A percentile compares a stretch with the other conserved stretches of the same genome.
Conservation (phyloP, 2,888 invertebrate genomes). For the Nomada lathburiana region DNA sequence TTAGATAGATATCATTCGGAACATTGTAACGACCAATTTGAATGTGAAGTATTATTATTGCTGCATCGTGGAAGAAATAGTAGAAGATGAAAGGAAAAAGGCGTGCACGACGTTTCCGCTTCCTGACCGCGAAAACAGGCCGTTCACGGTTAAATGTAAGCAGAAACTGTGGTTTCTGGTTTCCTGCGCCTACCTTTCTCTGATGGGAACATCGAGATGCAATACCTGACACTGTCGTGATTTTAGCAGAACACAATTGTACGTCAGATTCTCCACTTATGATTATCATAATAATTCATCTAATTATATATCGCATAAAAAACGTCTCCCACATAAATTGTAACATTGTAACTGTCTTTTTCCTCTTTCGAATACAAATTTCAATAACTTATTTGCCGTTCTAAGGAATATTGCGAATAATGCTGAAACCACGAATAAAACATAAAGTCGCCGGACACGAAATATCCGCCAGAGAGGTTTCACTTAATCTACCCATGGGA, state of each 20-base stretch:
- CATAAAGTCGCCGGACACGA: not conserved
- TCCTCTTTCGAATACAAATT: no score
- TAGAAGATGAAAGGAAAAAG: conserved; percentile 11
- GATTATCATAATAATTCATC: not conserved
- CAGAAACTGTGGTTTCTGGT: conserved; percentile 63
- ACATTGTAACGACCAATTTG: not conserved
- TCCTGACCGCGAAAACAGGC: conserved; percentile 56
- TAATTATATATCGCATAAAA: not conserved
- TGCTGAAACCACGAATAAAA: not conserved
- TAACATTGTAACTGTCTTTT: not conserved
- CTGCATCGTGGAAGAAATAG: conserved; percentile 19
- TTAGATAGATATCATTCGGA: not conserved
- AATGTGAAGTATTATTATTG: not conserved
- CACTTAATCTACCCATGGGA: conserved; percentile 50
- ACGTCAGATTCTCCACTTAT: not conserved
- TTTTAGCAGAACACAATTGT: conserved; percentile 13
- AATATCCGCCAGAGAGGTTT: conserved; percentile 34
- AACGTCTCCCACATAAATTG: not conserved
- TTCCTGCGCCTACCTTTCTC: conserved; percentile 36
- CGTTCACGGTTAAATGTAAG: conserved; percentile 54
- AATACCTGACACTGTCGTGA: conserved; percentile 22
- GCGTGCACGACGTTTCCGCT: conserved; percentile 36
- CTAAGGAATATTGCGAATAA: not conserved
- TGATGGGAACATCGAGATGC: conserved; percentile 42
- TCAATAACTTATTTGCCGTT: no score